phyloP scores from a whole-genome alignment of 2,888 invertebrate genomes.

The Biston stratarius region DNA sequence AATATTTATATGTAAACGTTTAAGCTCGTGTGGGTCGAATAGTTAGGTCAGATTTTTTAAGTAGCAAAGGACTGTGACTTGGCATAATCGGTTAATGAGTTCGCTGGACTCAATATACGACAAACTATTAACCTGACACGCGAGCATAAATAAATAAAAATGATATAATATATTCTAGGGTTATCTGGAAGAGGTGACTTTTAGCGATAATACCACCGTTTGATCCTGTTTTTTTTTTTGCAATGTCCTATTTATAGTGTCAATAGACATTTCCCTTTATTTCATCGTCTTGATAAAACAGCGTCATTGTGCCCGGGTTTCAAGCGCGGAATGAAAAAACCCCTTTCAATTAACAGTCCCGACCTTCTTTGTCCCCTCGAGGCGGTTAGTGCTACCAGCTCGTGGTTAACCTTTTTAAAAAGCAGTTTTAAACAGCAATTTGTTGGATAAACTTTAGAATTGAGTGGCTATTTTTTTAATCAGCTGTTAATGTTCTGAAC shows the following conservation, averaged over 20 bases:
- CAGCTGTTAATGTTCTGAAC: neutral
- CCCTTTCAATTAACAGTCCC: slow-evolving; percentile 29
- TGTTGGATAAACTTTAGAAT: slow-evolving; percentile 11
- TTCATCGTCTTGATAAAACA: slow-evolving; percentile 4
- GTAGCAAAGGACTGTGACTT: too few species aligned
- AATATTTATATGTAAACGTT: too few species aligned
- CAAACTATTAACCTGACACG: too few species aligned
- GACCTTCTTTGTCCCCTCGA: slow-evolving; percentile 25
- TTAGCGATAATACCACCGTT: too few species aligned
- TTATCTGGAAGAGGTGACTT: too few species aligned
- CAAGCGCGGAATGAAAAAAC: slow-evolving; percentile 14
- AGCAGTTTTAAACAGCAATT: slow-evolving; percentile 16
- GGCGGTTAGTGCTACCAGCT: slow-evolving; percentile 26
- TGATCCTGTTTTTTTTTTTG: neutral
- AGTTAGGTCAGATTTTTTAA: too few species aligned
- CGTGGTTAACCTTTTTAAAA: slow-evolving; percentile 32
- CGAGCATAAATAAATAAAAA: too few species aligned
- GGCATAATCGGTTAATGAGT: too few species aligned
- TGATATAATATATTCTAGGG: too few species aligned
- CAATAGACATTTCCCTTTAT: neutral
- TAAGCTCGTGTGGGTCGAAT: too few species aligned
- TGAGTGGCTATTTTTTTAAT: neutral
- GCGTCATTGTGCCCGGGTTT: slow-evolving; percentile 11
- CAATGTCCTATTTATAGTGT: neutral
- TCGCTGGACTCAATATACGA: too few species aligned